A percentile compares a stretch with the other conserved stretches of the same genome.
Evolutionary conservation across 2,888 invertebrate species (phyloP).

Genomic region (Allygus modestus): DNA sequence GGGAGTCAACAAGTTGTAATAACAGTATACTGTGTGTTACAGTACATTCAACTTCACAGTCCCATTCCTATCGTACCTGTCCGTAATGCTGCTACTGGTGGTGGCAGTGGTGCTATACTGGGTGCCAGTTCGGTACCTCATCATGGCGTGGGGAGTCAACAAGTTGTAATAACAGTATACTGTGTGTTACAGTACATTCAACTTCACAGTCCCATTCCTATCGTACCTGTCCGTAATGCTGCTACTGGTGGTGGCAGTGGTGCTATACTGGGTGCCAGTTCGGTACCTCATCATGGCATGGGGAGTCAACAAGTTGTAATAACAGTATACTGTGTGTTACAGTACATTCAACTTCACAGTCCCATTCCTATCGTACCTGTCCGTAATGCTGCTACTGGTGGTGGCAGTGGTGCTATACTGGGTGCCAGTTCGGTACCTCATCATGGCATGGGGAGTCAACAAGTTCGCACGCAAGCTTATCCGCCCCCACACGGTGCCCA

Average conservation of each 20-base stretch:
- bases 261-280: constrained; percentile 93
- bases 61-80: constrained; percentile 96
- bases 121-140: constrained; percentile 91
- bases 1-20: constrained; percentile 99
- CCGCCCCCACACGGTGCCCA: constrained; percentile 95
- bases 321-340: too few species aligned
- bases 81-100: constrained; percentile 86
- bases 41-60: constrained; percentile 98
- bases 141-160: constrained; percentile 96
- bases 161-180: too few species aligned
- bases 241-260: constrained; percentile 83
- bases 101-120: constrained; percentile 90
- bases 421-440: constrained; percentile 91
- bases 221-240: constrained; percentile 94
- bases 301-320: constrained; percentile 99
- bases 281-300: constrained; percentile 93
- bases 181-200: constrained; percentile 88
- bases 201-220: constrained; percentile 97
- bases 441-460: constrained; percentile 96
- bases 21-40: too few species aligned
- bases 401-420: constrained; percentile 90
- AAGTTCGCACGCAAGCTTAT: constrained; percentile 97
- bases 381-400: constrained; percentile 86
- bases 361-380: constrained; percentile 96
- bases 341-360: constrained; percentile 98